Evolutionary conservation across 2,888 invertebrate genomes (phyloP), one percentile per base, ranked within the genome.

Genomic region (Drosophila formosana): DNA sequence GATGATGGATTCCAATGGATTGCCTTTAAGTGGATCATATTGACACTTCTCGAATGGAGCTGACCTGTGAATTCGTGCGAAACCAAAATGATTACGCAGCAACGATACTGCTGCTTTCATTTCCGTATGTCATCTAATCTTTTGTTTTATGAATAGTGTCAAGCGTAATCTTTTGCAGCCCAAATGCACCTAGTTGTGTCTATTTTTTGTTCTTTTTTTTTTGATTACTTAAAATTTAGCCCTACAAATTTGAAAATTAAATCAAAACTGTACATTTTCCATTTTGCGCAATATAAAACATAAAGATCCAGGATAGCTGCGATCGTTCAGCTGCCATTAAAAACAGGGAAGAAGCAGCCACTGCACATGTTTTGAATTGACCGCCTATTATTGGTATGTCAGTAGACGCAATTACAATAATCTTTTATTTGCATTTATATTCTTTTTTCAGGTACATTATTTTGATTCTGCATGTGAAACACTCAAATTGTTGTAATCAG

Each of bases 41-140:
- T 51, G 18, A 32, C 39, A 67, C 6, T 51, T 61, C 5, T 76
- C 63, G n/a, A 72, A 9, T n/a, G 61, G 45, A 5, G 53, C 30
- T 9, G 75, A 47, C 13, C 69, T 74, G 28, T 69, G 65, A 6
- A 69, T 11, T 6, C 75, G 66, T 34, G 60, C 43, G 28, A 69
- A 60, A 5, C 74, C 68, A 4, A 80, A 47, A n/a, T 64, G 66
- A 34, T 70, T 67, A 30, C 78, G 78, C 63, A 80, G 61, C 57
- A 75, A 46, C 3, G 79, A 75, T 7, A 78, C 78, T 56, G 79
- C 78, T 32, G 78, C 55, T 67, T 43, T 80, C 79, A 80, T 80
- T 25, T 13, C 73, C 58, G 43, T 30, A 26, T 30, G 47, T 58
- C 65, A 70, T 63, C 23, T 43, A 66, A 46, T 41, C 6, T 25